Conservation (phyloP, 2,113 vertebrate species). For the Mobula birostris region DNA sequence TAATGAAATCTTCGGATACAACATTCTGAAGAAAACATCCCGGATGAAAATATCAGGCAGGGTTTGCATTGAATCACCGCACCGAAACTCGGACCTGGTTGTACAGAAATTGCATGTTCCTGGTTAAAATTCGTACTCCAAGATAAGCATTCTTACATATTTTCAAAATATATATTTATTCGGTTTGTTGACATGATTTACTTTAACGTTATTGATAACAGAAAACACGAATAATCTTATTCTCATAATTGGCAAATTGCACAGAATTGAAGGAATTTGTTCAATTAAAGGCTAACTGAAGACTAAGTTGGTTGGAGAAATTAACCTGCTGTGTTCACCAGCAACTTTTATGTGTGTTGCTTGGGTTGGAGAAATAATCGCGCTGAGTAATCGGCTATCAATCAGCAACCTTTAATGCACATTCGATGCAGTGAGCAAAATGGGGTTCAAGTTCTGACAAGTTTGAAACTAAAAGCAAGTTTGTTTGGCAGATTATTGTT, state of each 20-base stretch:
- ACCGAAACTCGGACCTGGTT: background rate
- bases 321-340: no score
- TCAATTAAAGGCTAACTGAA: background rate
- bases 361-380: background rate
- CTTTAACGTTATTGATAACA: background rate
- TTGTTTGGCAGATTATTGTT: background rate
- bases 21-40: background rate
- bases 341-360: no score
- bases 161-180: background rate
- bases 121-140: background rate
- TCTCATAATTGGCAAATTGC: background rate
- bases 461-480: background rate
- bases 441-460: no score
- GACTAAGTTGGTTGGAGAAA: background rate
- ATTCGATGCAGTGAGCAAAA: background rate
- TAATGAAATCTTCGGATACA: background rate
- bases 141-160: background rate
- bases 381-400: background rate
- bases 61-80: background rate
- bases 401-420: background rate
- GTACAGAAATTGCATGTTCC: background rate
- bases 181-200: background rate
- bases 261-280: background rate
- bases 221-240: background rate
- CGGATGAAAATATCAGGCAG: background rate